These are phyloP conservation scores for Polypedilum vanderplanki DNA, from an alignment of 1,140 invertebrate genomes.

Conservation along the genomic window DNA sequence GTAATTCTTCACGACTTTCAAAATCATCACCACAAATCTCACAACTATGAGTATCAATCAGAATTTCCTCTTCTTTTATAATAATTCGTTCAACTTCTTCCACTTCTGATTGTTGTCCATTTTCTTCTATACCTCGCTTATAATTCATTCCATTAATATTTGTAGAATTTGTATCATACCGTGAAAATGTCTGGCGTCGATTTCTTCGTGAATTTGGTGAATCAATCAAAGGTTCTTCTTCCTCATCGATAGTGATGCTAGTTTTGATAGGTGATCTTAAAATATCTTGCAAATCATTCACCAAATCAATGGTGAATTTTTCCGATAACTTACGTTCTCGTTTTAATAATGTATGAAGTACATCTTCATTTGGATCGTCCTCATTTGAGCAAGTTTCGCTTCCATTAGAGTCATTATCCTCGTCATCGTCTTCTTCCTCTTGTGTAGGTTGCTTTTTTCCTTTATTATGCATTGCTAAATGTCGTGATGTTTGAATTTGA, in stretches of 20 bases:
- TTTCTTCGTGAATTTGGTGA: neutral
- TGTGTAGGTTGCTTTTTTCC: conserved; percentile 36
- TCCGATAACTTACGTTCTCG: conserved; percentile 35
- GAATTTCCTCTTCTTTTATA: neutral
- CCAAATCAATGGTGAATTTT: conserved; percentile 41
- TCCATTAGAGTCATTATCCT: neutral
- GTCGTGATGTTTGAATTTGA: conserved; percentile 41
- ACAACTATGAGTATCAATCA: conserved; percentile 43
- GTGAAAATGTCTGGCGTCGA: neutral
- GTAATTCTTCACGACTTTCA: conserved; percentile 58
- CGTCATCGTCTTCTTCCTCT: neutral
- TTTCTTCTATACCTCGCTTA: neutral
- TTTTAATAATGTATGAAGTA: neutral
- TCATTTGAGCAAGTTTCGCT: conserved; percentile 9
- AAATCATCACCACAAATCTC: conserved; percentile 75
- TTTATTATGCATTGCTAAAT: conserved; percentile 38
- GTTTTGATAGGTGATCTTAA: conserved; percentile 40
- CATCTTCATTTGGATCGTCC: conserved; percentile 23
- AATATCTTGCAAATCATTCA: conserved; percentile 43
- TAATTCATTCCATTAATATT: neutral
- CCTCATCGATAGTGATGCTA: conserved; percentile 30
- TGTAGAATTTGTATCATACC: neutral
- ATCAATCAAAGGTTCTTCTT: neutral
- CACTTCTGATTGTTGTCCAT: neutral
- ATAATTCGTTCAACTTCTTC: neutral